phyloP scores from a whole-genome alignment of 2,888 invertebrate species.

The Amblyteles armatorius region DNA sequence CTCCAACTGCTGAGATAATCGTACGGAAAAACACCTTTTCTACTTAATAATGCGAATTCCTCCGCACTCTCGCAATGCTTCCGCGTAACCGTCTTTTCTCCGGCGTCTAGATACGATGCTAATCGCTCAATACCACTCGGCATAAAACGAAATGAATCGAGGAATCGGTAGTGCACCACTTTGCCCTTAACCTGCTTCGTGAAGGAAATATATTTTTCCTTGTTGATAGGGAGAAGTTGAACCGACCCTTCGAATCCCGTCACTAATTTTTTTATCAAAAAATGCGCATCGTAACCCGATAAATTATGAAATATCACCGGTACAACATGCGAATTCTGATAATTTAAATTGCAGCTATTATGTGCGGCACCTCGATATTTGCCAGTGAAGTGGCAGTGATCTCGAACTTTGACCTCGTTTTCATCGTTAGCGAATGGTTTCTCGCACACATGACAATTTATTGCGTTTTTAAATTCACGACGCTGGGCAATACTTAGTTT shows the following conservation, averaged over 20 bases:
- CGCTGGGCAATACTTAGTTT: no score
- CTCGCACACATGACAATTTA: no score
- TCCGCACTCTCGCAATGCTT: not conserved
- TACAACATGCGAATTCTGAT: constrained; percentile 70
- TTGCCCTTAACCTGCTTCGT: constrained; percentile 73
- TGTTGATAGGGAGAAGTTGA: constrained; percentile 66
- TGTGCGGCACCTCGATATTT: constrained; percentile 66
- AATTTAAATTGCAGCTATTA: constrained; percentile 68
- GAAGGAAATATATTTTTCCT: constrained; percentile 40
- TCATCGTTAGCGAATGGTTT: no score
- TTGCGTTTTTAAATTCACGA: no score
- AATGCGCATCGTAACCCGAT: constrained; percentile 72
- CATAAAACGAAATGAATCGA: constrained; percentile 69
- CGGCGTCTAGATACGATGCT: constrained; percentile 16
- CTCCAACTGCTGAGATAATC: constrained; percentile 73
- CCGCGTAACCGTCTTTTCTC: not conserved
- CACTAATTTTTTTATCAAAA: constrained; percentile 69
- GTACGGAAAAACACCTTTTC: no score
- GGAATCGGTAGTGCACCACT: constrained; percentile 41
- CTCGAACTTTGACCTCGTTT: no score
- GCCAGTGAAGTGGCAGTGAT: constrained; percentile 36
- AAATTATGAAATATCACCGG: constrained; percentile 49
- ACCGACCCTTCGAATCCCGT: constrained; percentile 64
- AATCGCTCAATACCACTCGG: constrained; percentile 29
- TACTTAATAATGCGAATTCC: constrained; percentile 63